Percentiles rank a stretch among this genome's conserved stretches.
Conservation (phyloP, 2,888 invertebrate genomes). For the Girardia tigrina region DNA sequence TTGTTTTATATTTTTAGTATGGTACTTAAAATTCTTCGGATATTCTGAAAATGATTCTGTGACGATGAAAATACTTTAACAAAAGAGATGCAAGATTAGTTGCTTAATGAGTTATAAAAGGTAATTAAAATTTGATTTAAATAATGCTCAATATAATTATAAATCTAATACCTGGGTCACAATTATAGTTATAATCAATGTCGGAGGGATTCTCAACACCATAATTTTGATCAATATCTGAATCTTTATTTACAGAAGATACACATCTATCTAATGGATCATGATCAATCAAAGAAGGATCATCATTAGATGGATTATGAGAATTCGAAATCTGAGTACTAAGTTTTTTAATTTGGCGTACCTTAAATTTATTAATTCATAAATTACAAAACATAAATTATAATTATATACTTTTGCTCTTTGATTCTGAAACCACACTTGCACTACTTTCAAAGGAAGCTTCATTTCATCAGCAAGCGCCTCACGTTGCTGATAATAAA, state of each 20-base stretch:
- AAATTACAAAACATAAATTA: background rate
- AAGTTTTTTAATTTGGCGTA: background rate
- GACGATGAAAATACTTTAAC: too few species aligned
- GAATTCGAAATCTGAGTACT: conserved; percentile 19
- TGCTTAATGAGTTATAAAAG: too few species aligned
- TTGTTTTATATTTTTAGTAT: too few species aligned
- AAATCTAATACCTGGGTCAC: conserved; percentile 16
- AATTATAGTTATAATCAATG: conserved; percentile 1
- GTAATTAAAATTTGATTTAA: too few species aligned
- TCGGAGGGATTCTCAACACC: background rate
- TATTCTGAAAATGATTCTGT: too few species aligned
- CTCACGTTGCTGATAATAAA: background rate
- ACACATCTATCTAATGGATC: conserved; percentile 19
- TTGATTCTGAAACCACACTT: conserved; percentile 8
- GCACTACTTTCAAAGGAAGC: background rate
- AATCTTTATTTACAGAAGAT: conserved; percentile 8
- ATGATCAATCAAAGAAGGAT: background rate
- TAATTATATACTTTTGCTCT: background rate
- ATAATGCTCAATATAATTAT: too few species aligned
- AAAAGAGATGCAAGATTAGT: too few species aligned
- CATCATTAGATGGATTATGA: background rate
- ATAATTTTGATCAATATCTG: conserved; percentile 8
- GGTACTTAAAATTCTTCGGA: too few species aligned
- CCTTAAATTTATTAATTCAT: background rate
- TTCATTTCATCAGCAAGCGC: conserved; percentile 6